Evolutionary conservation across 2,113 vertebrate genomes (phyloP), one percentile per base, ranked within the genome.

Genomic region (Dissostichus mawsoni): DNA sequence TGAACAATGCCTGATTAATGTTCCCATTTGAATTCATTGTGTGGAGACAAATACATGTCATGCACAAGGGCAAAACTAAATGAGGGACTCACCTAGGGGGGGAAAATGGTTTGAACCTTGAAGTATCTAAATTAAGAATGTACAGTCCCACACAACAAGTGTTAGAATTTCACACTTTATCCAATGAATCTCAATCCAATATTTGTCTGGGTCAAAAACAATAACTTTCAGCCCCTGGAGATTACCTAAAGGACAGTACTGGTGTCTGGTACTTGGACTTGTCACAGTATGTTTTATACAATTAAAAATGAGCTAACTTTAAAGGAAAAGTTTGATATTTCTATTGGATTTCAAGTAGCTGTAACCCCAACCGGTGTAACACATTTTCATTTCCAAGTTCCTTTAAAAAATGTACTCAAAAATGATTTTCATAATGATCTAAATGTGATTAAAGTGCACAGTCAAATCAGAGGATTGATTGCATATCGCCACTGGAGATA

Each of bases 11-110:
- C 63, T 58, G 58, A 84, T 71, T 74, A 77, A 74, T 69, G 63
- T 62, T 48, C 61, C 44, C 36, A 6, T 12, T 63, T 69, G 57
- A 61, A 74, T 62, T 70, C n/a, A 56, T 61, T 75, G 70, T 75
- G 52, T 36, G 65, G n/a, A 57, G 29, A 65, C 47, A 74, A 74
- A 69, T 45, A 63, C 13, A 79, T 79, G 52, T 74, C 75, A 70
- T 0, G 14, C 6, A 48, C 36, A 51, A 61, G 36, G 61, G 3
- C 20, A 56, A 69, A 29, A 57, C 44, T 33, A 50, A 81, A 47
- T 51, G 48, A 71, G 44, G 36, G 14, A 33, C 8, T 63, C 11
- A 53, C 13, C 29, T 17, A 66, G 14, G 2, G 29, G 41, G 36
- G 41, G 52, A 8, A 25, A 16, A 17, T 61, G 12, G 17, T 14